Percentiles rank a stretch among this genome's conserved stretches.
These are phyloP conservation scores for Corythoichthys intestinalis DNA, from an alignment of 2,113 vertebrate species.

Conservation along the genomic window DNA sequence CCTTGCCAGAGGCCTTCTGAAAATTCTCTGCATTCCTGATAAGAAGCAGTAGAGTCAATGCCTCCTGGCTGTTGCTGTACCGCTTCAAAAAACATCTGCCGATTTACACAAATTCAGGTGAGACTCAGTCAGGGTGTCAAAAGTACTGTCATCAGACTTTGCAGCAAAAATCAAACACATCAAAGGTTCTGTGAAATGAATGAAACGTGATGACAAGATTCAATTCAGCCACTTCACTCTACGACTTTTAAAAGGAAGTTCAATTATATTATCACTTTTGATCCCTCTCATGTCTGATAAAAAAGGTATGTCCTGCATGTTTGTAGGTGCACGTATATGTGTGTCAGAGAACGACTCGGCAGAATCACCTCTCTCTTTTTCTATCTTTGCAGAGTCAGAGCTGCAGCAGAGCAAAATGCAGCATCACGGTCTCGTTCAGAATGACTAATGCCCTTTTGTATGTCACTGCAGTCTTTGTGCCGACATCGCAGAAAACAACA, in stretches of 20 bases:
- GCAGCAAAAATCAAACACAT: background rate
- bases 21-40: conserved; percentile 56
- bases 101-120: background rate
- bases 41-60: conserved; percentile 30
- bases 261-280: background rate
- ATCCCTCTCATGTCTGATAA: background rate
- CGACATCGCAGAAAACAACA: conserved; percentile 10
- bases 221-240: background rate
- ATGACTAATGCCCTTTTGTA: conserved; percentile 65
- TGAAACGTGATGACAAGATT: conserved; percentile 7
- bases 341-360: conserved; percentile 13
- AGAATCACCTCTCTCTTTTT: conserved; percentile 16
- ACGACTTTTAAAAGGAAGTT: conserved; percentile 1
- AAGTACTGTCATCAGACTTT: conserved; percentile 21
- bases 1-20: conserved; percentile 47
- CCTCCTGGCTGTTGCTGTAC: conserved; percentile 33
- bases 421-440: conserved; percentile 52
- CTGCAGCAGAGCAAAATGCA: conserved; percentile 63
- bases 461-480: conserved; percentile 54
- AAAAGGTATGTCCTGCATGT: background rate
- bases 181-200: background rate
- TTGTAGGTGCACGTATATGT: background rate
- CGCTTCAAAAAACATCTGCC: background rate
- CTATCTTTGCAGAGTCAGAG: conserved; percentile 47
- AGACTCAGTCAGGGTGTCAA: background rate